These are phyloP conservation scores for Tetranychus piercei DNA, from an alignment of 2,888 invertebrate genomes.

Conservation along the genomic window DNA sequence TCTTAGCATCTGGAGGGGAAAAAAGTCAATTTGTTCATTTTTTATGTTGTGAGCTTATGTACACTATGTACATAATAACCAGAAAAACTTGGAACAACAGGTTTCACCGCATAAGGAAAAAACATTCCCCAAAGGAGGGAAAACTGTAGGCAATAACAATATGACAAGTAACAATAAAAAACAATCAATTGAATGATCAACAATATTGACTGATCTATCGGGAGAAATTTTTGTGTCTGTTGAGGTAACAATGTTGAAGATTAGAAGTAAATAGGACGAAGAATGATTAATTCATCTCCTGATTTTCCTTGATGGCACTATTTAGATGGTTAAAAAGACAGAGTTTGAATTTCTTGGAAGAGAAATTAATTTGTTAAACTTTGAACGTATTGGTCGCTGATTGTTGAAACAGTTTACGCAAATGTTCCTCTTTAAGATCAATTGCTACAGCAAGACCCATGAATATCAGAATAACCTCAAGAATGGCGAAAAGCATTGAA, in stretches of 20 bases:
- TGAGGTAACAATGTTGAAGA: not conserved
- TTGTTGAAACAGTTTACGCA: not conserved
- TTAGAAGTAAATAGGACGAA: not conserved
- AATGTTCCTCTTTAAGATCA: constrained; percentile 1
- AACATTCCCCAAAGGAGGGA: too few species aligned
- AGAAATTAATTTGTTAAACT: not conserved
- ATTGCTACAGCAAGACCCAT: constrained; percentile 5
- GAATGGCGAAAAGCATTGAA: not conserved
- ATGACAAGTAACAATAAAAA: too few species aligned
- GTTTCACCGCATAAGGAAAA: too few species aligned
- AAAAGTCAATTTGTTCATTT: too few species aligned
- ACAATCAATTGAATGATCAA: too few species aligned
- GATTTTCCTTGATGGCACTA: not conserved
- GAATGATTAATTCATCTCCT: not conserved
- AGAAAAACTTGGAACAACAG: too few species aligned
- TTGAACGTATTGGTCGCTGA: not conserved
- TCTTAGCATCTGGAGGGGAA: too few species aligned
- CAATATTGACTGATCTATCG: too few species aligned
- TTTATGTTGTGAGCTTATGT: too few species aligned
- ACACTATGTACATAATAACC: too few species aligned
- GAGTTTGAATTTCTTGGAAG: not conserved
- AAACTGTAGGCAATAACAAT: too few species aligned
- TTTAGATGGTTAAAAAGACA: not conserved
- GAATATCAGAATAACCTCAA: not conserved
- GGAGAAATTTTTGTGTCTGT: not conserved